phyloP scores from a whole-genome alignment of 1,140 invertebrate species.

The Xylocopa sonorina region DNA sequence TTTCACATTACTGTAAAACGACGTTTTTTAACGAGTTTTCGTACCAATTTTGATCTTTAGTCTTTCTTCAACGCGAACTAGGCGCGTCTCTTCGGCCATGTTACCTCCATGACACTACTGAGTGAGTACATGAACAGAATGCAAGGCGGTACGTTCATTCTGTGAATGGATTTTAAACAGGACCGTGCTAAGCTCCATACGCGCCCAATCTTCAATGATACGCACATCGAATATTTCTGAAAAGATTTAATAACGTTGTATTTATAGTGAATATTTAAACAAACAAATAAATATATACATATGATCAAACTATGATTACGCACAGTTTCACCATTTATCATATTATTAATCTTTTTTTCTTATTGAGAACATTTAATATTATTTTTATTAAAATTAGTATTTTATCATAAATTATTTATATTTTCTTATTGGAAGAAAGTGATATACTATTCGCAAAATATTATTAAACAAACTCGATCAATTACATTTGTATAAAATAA shows the following conservation, averaged over 20 bases:
- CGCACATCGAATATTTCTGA: background rate
- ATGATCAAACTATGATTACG: no score
- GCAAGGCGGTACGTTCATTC: constrained; percentile 78
- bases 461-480: no score
- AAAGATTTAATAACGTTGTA: background rate
- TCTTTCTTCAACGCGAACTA: constrained; percentile 92
- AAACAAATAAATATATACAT: background rate
- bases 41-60: constrained; percentile 94
- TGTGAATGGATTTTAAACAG: constrained; percentile 78
- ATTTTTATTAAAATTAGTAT: background rate
- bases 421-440: background rate
- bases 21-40: constrained; percentile 41
- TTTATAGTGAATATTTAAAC: background rate
- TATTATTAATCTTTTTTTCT: no score
- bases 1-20: constrained; percentile 14
- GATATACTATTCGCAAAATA: background rate
- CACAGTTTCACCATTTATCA: background rate
- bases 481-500: no score
- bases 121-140: constrained; percentile 79
- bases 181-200: constrained; percentile 46
- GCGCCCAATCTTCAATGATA: constrained; percentile 22
- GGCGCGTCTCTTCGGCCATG: constrained; percentile 92
- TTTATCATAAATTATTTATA: no score
- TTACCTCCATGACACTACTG: constrained; percentile 87
- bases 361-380: background rate